Percentiles rank a stretch among this genome's conserved stretches.
Evolutionary conservation across 2,797 vertebrate species (phyloP).

Genomic region (Pantherophis alleghaniensis): DNA sequence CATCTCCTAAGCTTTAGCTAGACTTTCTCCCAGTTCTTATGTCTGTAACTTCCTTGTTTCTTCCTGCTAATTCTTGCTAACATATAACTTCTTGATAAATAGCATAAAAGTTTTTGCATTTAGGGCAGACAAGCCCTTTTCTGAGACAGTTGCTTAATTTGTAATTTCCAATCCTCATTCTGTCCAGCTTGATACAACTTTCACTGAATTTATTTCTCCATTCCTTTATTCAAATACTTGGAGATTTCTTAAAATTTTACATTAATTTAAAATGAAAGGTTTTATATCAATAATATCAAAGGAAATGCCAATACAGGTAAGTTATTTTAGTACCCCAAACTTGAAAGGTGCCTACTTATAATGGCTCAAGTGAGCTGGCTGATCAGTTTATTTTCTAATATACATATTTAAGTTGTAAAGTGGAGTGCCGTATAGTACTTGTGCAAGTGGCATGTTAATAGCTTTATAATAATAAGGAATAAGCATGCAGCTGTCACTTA

Average conservation of each 20-base stretch:
- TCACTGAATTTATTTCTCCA: not conserved
- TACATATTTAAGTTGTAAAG: conserved; percentile 2
- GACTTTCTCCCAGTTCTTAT: not conserved
- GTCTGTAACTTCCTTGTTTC: not conserved
- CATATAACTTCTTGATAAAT: not conserved
- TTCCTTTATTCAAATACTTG: not conserved
- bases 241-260: not conserved
- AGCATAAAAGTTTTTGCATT: not conserved
- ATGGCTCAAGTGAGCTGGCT: not conserved
- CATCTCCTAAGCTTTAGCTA: not conserved
- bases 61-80: not conserved
- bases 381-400: not conserved
- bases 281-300: not conserved
- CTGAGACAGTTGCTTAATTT: not conserved
- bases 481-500: not conserved
- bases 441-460: not conserved
- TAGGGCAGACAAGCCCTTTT: not conserved
- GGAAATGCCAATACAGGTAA: not conserved
- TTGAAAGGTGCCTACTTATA: not conserved
- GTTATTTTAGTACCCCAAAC: not conserved
- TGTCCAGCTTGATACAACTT: not conserved
- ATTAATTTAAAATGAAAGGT: not conserved
- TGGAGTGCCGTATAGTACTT: not conserved
- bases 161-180: not conserved
- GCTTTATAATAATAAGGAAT: not conserved